Percentiles rank a stretch among this genome's conserved stretches.
phyloP scores from a whole-genome alignment of 2,888 invertebrate genomes.

The Euclidia mi region DNA sequence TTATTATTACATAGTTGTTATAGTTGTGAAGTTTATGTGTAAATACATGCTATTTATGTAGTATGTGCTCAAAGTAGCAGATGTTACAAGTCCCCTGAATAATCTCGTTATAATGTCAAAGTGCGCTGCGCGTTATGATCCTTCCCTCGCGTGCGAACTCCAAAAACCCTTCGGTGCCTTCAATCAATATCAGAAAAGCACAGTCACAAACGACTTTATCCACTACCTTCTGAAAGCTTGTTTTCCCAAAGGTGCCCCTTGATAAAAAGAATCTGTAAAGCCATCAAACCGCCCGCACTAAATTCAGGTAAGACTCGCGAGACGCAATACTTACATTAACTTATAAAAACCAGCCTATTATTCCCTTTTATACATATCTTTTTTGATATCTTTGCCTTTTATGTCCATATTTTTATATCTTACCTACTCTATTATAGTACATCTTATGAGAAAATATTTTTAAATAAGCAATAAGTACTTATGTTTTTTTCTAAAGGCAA shows the following conservation, averaged over 20 bases:
- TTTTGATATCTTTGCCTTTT: slow-evolving; percentile 41
- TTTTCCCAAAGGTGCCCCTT: slow-evolving; percentile 68
- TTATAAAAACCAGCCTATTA: slow-evolving; percentile 46
- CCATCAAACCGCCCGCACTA: slow-evolving; percentile 70
- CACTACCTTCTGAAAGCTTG: slow-evolving; percentile 71
- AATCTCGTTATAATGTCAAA: slow-evolving; percentile 82
- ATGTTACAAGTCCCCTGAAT: slow-evolving; percentile 70
- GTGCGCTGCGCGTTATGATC: slow-evolving; percentile 77
- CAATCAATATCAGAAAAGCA: slow-evolving; percentile 81
- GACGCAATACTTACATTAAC: slow-evolving; percentile 55
- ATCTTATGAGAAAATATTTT: too few relatives aligned
- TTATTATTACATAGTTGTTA: slow-evolving; percentile 10
- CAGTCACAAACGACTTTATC: slow-evolving; percentile 80
- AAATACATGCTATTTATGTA: slow-evolving; percentile 53
- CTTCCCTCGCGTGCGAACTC: slow-evolving; percentile 83
- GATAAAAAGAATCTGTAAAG: slow-evolving; percentile 72
- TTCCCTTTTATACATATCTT: slow-evolving; percentile 33
- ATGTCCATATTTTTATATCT: slow-evolving; percentile 28
- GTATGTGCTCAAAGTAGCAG: slow-evolving; percentile 53
- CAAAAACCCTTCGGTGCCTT: slow-evolving; percentile 76
- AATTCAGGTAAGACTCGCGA: slow-evolving; percentile 63
- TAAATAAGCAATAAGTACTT: too few relatives aligned
- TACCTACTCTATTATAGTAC: neutral
- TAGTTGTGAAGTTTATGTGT: slow-evolving; percentile 26
- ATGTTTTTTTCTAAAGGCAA: too few relatives aligned